Percentiles rank a stretch among this genome's conserved stretches.
These are phyloP conservation scores for Nemoura dubitans DNA, from an alignment of 2,888 invertebrate genomes.

Conservation along the genomic window DNA sequence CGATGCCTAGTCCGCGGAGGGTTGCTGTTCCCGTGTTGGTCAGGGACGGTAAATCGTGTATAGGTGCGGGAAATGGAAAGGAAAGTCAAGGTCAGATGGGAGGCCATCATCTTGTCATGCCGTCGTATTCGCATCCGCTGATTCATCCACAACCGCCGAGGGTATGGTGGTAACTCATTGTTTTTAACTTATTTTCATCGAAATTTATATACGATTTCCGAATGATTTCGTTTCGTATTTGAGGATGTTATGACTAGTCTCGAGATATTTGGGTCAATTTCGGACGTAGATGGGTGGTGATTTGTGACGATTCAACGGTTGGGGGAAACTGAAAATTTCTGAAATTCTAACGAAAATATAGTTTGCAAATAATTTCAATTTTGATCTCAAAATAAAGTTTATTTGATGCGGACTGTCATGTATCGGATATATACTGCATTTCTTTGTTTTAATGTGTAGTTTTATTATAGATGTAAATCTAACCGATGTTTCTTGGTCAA, in stretches of 20 bases:
- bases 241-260: not conserved
- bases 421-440: not conserved
- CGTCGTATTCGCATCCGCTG: conserved; percentile 59
- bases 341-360: not conserved
- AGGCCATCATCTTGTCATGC: conserved; percentile 53
- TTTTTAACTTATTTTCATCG: too few species aligned
- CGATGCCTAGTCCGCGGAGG: conserved; percentile 70
- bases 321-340: not conserved
- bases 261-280: not conserved
- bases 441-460: not conserved
- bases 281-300: not conserved
- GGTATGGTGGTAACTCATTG: conserved; percentile 58
- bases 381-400: not conserved
- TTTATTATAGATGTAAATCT: not conserved
- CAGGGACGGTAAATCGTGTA: conserved; percentile 92
- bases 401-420: not conserved
- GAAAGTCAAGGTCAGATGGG: conserved; percentile 40
- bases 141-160: conserved; percentile 61
- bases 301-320: not conserved
- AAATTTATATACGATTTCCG: too few species aligned
- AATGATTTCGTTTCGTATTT: too few species aligned
- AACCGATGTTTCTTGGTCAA: too few species aligned
- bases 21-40: conserved; percentile 96
- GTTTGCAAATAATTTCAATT: not conserved
- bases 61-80: conserved; percentile 61